Conservation (phyloP, 2,797 vertebrate species). For the Staurois parvus region DNA sequence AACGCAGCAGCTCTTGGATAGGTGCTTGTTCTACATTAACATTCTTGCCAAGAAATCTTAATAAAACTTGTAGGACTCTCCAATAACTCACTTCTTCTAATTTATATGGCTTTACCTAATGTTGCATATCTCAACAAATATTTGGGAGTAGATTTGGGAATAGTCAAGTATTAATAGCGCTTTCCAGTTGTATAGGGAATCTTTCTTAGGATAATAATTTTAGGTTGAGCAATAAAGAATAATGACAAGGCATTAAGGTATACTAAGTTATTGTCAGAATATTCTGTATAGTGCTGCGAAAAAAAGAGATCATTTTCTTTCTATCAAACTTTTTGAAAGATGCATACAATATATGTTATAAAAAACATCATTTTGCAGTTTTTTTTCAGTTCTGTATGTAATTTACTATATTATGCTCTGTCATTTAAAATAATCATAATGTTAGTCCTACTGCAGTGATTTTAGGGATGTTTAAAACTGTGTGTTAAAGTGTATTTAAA, state of each 20-base stretch:
- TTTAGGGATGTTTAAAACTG: neutral
- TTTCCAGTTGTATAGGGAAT: conserved; percentile 6
- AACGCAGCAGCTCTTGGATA: conserved; percentile 35
- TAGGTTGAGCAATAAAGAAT: conserved; percentile 3
- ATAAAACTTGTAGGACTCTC: conserved; percentile 31
- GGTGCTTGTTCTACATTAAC: conserved; percentile 14
- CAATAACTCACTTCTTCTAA: conserved; percentile 17
- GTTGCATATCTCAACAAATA: conserved; percentile 33
- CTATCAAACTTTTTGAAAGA: neutral
- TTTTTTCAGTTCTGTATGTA: neutral
- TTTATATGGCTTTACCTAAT: conserved; percentile 25
- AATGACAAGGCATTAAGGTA: neutral
- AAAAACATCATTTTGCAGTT: neutral
- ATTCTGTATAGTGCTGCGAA: neutral
- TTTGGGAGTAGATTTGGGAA: conserved; percentile 17
- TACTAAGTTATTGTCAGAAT: neutral
- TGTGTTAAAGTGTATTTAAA: too few species aligned
- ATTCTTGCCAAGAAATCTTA: conserved; percentile 40
- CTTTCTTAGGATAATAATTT: conserved; percentile 1
- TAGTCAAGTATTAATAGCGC: conserved; percentile 12
- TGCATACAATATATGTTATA: neutral
- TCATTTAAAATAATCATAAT: neutral
- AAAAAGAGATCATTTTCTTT: neutral
- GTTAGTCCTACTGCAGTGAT: too few species aligned
- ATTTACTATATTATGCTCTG: neutral